Conservation (phyloP, 2,113 vertebrate genomes). For the Cynoglossus semilaevis region DNA sequence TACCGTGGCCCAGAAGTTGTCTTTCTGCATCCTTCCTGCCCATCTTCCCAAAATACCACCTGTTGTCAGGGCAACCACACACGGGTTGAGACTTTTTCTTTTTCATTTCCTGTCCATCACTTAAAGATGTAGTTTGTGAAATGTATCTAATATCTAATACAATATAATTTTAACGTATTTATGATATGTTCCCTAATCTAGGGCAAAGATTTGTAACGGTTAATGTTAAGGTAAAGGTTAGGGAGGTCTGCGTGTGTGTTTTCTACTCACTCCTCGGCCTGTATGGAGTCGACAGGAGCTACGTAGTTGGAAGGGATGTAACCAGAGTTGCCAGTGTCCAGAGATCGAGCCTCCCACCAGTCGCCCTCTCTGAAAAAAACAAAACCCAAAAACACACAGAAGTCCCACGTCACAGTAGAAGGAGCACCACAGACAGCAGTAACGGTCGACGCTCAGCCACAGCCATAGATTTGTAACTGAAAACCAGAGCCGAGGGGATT, state of each 20-base stretch:
- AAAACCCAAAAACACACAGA: constrained; percentile 19
- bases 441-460: constrained; percentile 22
- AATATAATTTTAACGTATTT: too few species aligned
- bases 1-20: constrained; percentile 82
- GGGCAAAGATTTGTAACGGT: too few species aligned
- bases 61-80: constrained; percentile 58
- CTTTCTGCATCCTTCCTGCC: constrained; percentile 92
- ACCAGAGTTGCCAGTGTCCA: constrained; percentile 85
- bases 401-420: neutral
- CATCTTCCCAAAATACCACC: constrained; percentile 97
- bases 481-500: constrained; percentile 5
- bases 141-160: too few species aligned
- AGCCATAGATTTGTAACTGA: constrained; percentile 15
- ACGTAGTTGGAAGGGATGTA: constrained; percentile 98
- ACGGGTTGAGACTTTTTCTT: constrained; percentile 28
- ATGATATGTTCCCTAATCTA: too few species aligned
- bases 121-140: neutral
- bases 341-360: constrained; percentile 96
- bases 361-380: constrained; percentile 83
- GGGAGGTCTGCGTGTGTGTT: constrained; percentile 9
- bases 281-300: constrained; percentile 93
- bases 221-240: too few species aligned
- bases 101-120: constrained; percentile 22
- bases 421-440: constrained; percentile 4
- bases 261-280: constrained; percentile 92